These are phyloP conservation scores for Carcharodon carcharias DNA, from an alignment of 2,797 vertebrate genomes.

Conservation along the genomic window DNA sequence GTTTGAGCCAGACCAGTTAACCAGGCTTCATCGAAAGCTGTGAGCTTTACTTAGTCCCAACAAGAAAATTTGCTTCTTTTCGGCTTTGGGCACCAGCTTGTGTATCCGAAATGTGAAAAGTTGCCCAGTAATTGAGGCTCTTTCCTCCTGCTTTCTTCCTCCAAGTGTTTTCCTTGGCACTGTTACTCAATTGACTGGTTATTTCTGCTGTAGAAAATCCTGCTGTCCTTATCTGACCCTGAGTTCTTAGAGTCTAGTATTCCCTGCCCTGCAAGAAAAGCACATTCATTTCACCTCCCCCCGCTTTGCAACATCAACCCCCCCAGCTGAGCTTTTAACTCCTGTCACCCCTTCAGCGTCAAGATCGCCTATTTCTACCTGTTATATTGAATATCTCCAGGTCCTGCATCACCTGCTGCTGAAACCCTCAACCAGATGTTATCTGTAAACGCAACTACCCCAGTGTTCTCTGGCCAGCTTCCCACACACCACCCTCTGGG, in stretches of 20 bases:
- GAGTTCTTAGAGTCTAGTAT: background rate
- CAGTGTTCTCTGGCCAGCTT: background rate
- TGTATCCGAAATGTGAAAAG: background rate
- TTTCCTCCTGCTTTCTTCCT: background rate
- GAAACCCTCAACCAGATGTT: background rate
- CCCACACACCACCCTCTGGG: no score
- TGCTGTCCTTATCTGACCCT: background rate
- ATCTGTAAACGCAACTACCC: background rate
- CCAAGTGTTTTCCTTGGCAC: background rate
- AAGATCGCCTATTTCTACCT: no score
- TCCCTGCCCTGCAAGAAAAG: background rate
- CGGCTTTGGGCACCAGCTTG: background rate
- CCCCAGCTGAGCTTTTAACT: background rate
- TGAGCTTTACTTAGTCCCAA: background rate
- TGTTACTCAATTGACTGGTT: background rate
- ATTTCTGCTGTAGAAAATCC: background rate
- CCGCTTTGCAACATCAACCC: background rate
- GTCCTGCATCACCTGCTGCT: no score
- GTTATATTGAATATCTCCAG: no score
- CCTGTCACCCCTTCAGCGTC: background rate
- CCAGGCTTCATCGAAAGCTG: background rate
- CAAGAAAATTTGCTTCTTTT: background rate
- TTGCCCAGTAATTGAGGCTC: background rate
- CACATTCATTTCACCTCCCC: background rate
- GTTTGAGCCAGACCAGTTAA: background rate